Evolutionary conservation across 2,888 invertebrate species (phyloP), one percentile per base, ranked within the genome.

Genomic region (Ptilodon capucinus): DNA sequence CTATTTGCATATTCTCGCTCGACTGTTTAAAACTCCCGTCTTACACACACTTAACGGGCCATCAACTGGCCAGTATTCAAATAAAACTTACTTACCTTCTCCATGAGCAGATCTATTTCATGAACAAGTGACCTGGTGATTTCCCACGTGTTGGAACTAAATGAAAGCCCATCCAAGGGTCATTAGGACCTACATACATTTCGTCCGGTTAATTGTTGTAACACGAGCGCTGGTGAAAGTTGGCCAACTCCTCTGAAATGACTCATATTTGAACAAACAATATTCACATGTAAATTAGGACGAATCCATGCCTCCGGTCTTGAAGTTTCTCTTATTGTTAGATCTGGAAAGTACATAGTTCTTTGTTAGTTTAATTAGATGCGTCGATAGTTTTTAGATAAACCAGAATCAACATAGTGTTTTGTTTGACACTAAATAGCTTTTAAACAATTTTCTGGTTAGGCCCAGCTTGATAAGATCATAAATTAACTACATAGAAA

Each of bases 221-320:
- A 59, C 82, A 85, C 81, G 79, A 78, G 67, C 67, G 63, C 58
- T 64, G 82, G 88, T 84, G 88, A 90, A 90, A 90, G 88, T 85
- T 78, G 78, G 66, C 74, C 79, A 72, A 69, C 76, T 71, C 73
- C 80, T 81, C 76, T 71, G 68, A 81, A 81, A 79, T 86, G 84
- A 88, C 73, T 86, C 85, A 84, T 84, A 81, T 81, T 81, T 80
- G 74, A 75, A 79, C 76, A 76, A 83, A 79, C 79, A 84, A 82
- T 85, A 82, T 81, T 78, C 78, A 83, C 78, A 72, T 84, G 83
- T 81, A 83, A 84, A 86, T 86, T 84, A 84, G 81, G 74, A 75
- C 78, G 70, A 76, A 73, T 60, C 59, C 64, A 67, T 72, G 68
- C 64, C 55, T 73, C 63, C 44, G 45, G 57, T 59, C 60, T 65